Percentiles rank a stretch among this genome's conserved stretches.
Evolutionary conservation across 92 coral and sea anemone species (phyloP).

Genomic region (Hydrozoanthus gracilis): DNA sequence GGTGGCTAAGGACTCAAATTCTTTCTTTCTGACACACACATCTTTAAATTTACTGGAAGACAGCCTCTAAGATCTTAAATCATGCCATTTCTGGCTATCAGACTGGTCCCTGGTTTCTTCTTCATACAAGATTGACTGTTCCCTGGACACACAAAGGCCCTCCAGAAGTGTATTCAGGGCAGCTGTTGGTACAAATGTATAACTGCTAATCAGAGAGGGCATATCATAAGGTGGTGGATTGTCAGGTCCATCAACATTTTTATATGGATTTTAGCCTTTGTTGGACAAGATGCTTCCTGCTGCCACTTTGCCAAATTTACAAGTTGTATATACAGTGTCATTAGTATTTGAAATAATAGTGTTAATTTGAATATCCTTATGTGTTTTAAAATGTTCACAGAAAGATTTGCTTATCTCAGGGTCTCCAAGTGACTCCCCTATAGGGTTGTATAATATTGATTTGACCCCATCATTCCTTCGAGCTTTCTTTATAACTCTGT

Average conservation of each 20-base stretch:
- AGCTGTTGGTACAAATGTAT: constrained; percentile 1
- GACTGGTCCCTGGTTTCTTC: constrained; percentile 39
- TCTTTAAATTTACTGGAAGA: constrained; percentile 40
- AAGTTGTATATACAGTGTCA: background rate
- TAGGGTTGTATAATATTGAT: constrained; percentile 43
- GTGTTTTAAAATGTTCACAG: background rate
- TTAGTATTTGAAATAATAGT: background rate
- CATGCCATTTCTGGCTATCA: constrained; percentile 23
- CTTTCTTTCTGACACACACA: constrained; percentile 17
- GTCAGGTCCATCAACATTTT: constrained; percentile 31
- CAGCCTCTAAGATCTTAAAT: constrained; percentile 22
- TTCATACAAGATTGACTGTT: constrained; percentile 28
- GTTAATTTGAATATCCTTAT: background rate
- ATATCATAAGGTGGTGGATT: constrained; percentile 19
- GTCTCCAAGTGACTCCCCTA: background rate
- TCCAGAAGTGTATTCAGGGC: constrained; percentile 21
- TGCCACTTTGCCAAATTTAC: constrained; percentile 36
- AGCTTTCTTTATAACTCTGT: constrained; percentile 9
- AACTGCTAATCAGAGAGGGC: background rate
- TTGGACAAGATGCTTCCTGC: constrained; percentile 41
- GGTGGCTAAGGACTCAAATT: constrained; percentile 25
- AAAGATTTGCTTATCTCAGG: background rate
- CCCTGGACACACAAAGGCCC: constrained; percentile 17
- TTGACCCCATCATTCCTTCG: constrained; percentile 36
- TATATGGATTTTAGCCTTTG: background rate